Percentiles rank a stretch among this genome's conserved stretches.
phyloP scores from a whole-genome alignment of 2,113 vertebrate species.

The Agapornis roseicollis region DNA sequence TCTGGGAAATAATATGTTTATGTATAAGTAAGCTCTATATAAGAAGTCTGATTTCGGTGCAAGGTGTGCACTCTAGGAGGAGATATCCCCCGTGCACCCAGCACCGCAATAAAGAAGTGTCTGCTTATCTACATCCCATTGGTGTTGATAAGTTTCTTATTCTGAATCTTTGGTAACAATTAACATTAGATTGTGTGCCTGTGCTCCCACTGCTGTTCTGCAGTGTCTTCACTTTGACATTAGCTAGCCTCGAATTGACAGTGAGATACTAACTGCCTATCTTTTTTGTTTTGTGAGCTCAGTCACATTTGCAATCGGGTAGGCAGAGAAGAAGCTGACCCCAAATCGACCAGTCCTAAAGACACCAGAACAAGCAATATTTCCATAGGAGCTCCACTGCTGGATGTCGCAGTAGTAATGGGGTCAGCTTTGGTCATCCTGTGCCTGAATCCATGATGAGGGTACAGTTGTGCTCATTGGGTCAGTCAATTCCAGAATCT shows the following conservation, averaged over 20 bases:
- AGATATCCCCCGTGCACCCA: too few species aligned
- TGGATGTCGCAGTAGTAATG: slow-evolving; percentile 65
- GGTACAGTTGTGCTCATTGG: slow-evolving; percentile 33
- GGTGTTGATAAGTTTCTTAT: too few species aligned
- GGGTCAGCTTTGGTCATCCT: slow-evolving; percentile 74
- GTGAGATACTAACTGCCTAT: slow-evolving; percentile 68
- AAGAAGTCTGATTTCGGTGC: too few species aligned
- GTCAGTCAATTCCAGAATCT: slow-evolving; percentile 72
- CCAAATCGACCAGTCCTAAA: slow-evolving; percentile 69
- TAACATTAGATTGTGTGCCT: not conserved
- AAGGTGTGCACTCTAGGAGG: too few species aligned
- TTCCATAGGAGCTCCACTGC: slow-evolving; percentile 64
- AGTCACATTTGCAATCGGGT: slow-evolving; percentile 60
- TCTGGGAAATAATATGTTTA: too few species aligned
- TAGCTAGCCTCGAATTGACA: slow-evolving; percentile 13
- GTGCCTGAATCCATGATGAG: slow-evolving; percentile 60
- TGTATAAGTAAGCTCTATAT: too few species aligned
- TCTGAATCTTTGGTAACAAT: too few species aligned
- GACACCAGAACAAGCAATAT: slow-evolving; percentile 62
- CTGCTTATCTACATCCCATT: too few species aligned
- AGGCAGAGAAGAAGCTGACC: slow-evolving; percentile 72
- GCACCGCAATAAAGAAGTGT: too few species aligned
- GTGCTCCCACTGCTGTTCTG: not conserved
- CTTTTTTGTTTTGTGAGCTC: slow-evolving; percentile 73
- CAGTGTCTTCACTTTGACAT: not conserved